Evolutionary conservation across 2,888 invertebrate genomes (phyloP), one percentile per base, ranked within the genome.

Genomic region (Schizotus pectinicornis): DNA sequence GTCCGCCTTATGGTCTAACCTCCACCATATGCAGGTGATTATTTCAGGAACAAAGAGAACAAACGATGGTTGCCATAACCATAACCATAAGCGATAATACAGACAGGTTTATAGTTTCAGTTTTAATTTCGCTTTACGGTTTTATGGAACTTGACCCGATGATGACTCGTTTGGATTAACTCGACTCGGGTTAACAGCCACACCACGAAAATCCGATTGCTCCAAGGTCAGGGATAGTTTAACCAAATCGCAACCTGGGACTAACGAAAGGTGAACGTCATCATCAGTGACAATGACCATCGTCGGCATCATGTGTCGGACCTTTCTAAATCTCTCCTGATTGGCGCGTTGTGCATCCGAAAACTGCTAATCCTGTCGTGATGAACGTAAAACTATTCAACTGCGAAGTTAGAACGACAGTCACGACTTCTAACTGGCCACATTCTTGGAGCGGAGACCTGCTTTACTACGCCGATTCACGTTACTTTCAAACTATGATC

Each of bases 251-350:
- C 2, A 22, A 3, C 3, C 5, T 22, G 22, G 5, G 22, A 22
- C 5, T 22, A 22, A 22, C 5, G 22, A 22, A 22, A 22, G 22
- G 12, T 33, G 50, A 11, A 36, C 35, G 35, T 34, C 39, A 50
- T 22, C 36, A 22, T 3, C 22, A 32, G 32, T 33, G 30, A 33
- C 11, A 37, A 52, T 52, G 52, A 52, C 50, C 22, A 22, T 22
- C 22, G 22, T 22, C 34, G 30, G 42, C 37, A 45, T 37, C 45
- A 32, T 34, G 50, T 50, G 31, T 31, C 31, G n/a, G 12, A 34
- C 47, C 54, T 47, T 54, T 54, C 54, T 54, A 53, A 53, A 31
- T 22, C 13, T 39, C 51, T 50, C 52, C 43, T 32, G 32, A 31
- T 43, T 38, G 36, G 22, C 5, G 2, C 22, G 22, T 22, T 22